Conservation (phyloP, 2,888 invertebrate genomes). For the Leptarthrus brevirostris region DNA sequence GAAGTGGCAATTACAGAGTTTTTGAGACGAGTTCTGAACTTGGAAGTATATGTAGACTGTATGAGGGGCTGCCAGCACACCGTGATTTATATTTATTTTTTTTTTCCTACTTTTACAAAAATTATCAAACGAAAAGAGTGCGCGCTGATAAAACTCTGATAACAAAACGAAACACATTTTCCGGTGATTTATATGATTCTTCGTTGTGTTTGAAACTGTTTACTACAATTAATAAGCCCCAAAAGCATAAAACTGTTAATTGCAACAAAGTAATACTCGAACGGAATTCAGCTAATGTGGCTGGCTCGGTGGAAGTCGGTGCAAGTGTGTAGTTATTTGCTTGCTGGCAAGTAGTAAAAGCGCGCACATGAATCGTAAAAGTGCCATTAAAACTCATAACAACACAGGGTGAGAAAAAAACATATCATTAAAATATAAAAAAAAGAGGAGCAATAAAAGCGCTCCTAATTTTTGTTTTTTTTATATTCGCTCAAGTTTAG, state of each 20-base stretch:
- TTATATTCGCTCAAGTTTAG: not conserved
- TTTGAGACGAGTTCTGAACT: conserved; percentile 38
- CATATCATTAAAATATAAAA: conserved; percentile 41
- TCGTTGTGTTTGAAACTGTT: no score
- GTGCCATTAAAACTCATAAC: conserved; percentile 40
- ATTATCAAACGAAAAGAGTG: no score
- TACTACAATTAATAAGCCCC: no score
- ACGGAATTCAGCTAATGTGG: conserved; percentile 9
- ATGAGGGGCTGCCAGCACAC: no score
- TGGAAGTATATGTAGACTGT: not conserved
- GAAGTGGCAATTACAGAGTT: conserved; percentile 47
- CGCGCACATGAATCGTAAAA: conserved; percentile 38
- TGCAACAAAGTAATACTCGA: not conserved
- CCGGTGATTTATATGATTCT: no score
- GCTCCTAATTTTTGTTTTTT: not conserved
- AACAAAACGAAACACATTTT: no score
- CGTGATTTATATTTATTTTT: not conserved
- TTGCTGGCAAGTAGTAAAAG: conserved; percentile 4
- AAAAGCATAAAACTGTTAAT: not conserved
- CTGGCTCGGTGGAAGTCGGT: not conserved
- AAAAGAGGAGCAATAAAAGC: conserved; percentile 19
- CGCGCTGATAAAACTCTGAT: no score
- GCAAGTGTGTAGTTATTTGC: conserved; percentile 6
- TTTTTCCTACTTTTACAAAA: not conserved
- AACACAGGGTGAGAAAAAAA: conserved; percentile 38